Evolutionary conservation across 1,140 invertebrate species (phyloP).

Genomic region (Caerostris extrusa): DNA sequence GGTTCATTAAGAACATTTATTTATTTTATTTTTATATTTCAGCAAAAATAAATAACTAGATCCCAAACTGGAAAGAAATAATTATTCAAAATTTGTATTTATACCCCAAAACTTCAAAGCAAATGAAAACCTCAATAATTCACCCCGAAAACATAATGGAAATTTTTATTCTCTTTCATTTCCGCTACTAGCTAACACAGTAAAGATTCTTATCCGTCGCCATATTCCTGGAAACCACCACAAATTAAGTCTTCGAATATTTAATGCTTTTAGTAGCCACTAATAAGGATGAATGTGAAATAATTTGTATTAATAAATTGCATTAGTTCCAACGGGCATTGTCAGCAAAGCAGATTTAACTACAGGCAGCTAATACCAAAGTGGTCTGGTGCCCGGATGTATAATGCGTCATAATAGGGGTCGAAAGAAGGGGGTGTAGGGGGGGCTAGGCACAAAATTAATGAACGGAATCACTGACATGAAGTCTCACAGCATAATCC

Average conservation of each 20-base stretch:
- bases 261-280: constrained; percentile 46
- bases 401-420: not conserved
- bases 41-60: not conserved
- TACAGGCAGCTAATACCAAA: not conserved
- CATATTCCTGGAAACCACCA: not conserved
- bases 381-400: not conserved
- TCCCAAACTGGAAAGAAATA: not conserved
- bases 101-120: no score
- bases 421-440: not conserved
- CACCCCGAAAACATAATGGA: no score
- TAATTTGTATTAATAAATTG: constrained; percentile 60
- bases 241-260: constrained; percentile 35
- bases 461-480: not conserved
- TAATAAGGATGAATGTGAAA: constrained; percentile 50
- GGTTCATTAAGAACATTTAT: no score
- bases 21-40: not conserved
- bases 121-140: no score
- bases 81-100: not conserved
- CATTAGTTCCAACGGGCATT: constrained; percentile 4
- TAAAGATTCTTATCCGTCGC: not conserved
- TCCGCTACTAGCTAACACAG: not conserved
- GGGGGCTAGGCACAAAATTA: not conserved
- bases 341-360: constrained; percentile 31
- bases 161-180: not conserved
- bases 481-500: constrained; percentile 19